Percentiles rank a stretch among this genome's conserved stretches.
Evolutionary conservation across 2,113 vertebrate species (phyloP).

Genomic region (Saimiri boliviensis): DNA sequence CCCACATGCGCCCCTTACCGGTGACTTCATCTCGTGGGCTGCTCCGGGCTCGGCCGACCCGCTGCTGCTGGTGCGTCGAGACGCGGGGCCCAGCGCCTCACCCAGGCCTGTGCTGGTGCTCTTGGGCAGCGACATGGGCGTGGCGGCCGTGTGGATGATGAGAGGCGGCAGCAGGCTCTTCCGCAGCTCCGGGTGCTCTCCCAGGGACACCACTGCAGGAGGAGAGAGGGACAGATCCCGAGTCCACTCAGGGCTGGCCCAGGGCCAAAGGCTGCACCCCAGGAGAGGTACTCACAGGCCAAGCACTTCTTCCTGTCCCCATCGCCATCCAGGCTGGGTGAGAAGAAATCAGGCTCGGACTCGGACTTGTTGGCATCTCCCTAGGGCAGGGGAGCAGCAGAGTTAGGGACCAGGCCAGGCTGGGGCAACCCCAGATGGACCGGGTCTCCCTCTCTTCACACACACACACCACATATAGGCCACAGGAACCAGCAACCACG

Average conservation of each 20-base stretch:
- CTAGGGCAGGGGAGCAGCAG: slow-evolving; percentile 78
- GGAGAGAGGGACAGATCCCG: not conserved
- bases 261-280: not conserved
- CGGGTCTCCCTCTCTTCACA: slow-evolving; percentile 28
- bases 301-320: slow-evolving; percentile 90
- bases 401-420: not conserved
- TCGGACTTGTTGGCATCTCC: slow-evolving; percentile 93
- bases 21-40: slow-evolving; percentile 90
- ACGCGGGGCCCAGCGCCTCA: slow-evolving; percentile 80
- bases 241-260: not conserved
- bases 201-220: slow-evolving; percentile 89
- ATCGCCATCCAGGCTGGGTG: slow-evolving; percentile 91
- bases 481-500: slow-evolving; percentile 67
- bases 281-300: slow-evolving; percentile 87
- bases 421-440: not conserved
- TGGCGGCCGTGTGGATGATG: slow-evolving; percentile 97
- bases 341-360: slow-evolving; percentile 92
- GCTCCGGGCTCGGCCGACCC: slow-evolving; percentile 87
- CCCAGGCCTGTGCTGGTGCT: slow-evolving; percentile 87
- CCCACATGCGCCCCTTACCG: slow-evolving; percentile 83
- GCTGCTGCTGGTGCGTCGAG: slow-evolving; percentile 91
- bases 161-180: slow-evolving; percentile 94
- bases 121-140: slow-evolving; percentile 96
- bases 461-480: slow-evolving; percentile 65
- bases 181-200: slow-evolving; percentile 92